These are phyloP conservation scores for Archips crataeganus DNA, from an alignment of 2,888 invertebrate genomes.

Conservation along the genomic window DNA sequence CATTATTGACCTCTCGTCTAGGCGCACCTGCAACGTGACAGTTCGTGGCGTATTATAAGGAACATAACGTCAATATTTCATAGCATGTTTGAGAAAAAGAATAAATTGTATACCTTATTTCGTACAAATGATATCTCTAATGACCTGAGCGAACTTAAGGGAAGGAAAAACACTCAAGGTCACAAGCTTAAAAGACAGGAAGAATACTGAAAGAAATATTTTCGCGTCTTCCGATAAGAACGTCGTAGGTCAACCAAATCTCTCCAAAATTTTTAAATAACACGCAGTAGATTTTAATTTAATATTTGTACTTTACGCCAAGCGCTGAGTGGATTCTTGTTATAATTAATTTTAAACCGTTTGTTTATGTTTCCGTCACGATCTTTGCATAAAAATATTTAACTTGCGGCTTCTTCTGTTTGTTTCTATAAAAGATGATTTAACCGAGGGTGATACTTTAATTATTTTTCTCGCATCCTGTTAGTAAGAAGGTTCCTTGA, in stretches of 20 bases:
- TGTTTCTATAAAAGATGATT: slow-evolving; percentile 20
- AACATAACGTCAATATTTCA: too few relatives aligned
- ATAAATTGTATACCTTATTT: background rate
- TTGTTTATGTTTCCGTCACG: slow-evolving; percentile 50
- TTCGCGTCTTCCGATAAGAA: background rate
- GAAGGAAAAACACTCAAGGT: slow-evolving; percentile 13
- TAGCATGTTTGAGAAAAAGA: too few relatives aligned
- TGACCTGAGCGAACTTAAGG: slow-evolving; percentile 15
- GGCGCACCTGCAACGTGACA: too few relatives aligned
- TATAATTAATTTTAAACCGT: slow-evolving; percentile 56
- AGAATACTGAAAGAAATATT: slow-evolving; percentile 5
- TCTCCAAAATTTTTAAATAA: background rate
- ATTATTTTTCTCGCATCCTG: background rate
- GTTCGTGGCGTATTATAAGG: too few relatives aligned
- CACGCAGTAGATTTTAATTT: background rate
- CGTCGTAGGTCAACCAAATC: slow-evolving; percentile 1
- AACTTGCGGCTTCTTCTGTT: slow-evolving; percentile 28
- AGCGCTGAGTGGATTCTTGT: slow-evolving; percentile 5
- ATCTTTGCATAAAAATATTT: slow-evolving; percentile 44
- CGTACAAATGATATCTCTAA: slow-evolving; percentile 15
- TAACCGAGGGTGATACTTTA: slow-evolving; percentile 2
- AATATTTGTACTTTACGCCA: slow-evolving; percentile 10
- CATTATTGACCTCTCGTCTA: too few relatives aligned
- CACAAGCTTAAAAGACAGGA: slow-evolving; percentile 8
- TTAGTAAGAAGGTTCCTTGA: background rate